Conservation (phyloP, 2,888 invertebrate genomes). For the Sclerodermus sp. region DNA sequence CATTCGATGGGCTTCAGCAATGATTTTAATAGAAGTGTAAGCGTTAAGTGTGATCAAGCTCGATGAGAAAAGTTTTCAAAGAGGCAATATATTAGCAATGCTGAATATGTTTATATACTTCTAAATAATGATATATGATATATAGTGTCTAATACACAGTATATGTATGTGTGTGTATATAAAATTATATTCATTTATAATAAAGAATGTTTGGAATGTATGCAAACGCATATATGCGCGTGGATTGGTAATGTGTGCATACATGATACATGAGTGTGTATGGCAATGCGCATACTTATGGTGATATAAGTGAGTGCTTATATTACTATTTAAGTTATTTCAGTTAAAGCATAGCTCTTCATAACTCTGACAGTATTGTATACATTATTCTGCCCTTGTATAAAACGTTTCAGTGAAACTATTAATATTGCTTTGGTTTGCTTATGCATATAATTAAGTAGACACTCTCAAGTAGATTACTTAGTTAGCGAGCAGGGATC, state of each 20-base stretch:
- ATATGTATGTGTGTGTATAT: constrained; percentile 12
- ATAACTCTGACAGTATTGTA: constrained; percentile 34
- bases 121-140: constrained; percentile 22
- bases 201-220: constrained; percentile 31
- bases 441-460: constrained; percentile 26
- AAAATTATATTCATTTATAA: constrained; percentile 24
- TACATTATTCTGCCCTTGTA: constrained; percentile 23
- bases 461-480: constrained; percentile 14
- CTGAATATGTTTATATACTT: constrained; percentile 22
- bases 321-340: too few relatives aligned
- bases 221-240: constrained; percentile 30
- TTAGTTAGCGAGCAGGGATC: constrained; percentile 9
- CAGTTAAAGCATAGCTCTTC: too few relatives aligned
- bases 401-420: constrained; percentile 7
- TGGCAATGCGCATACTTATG: background rate
- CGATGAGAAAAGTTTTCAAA: constrained; percentile 19
- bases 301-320: too few relatives aligned
- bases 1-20: too few relatives aligned
- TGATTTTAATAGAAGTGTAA: too few relatives aligned
- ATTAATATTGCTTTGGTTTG: constrained; percentile 38
- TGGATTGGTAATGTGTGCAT: constrained; percentile 19
- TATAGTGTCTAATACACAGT: background rate
- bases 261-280: constrained; percentile 14
- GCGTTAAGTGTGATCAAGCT: constrained; percentile 12
- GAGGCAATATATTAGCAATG: constrained; percentile 19